phyloP scores from a whole-genome alignment of 2,797 vertebrate genomes.

The Synaphobranchus kaupii region DNA sequence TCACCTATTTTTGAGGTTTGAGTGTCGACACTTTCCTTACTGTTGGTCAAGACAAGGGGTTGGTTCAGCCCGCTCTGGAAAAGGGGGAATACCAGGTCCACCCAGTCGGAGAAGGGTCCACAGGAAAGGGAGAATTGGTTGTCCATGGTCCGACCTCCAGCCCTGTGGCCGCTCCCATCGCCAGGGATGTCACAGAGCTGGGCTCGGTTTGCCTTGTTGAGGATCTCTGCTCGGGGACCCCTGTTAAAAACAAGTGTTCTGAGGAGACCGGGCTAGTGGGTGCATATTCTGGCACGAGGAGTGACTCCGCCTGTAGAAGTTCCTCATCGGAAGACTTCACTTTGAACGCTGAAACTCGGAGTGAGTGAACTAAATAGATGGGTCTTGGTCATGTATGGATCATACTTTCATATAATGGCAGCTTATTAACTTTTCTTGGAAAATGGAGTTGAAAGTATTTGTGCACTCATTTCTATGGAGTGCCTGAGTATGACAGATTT shows the following conservation, averaged over 20 bases:
- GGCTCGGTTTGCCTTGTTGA: background rate
- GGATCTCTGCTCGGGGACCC: background rate
- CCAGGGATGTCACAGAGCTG: constrained; percentile 13
- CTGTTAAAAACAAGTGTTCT: background rate
- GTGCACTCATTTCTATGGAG: too few relatives aligned
- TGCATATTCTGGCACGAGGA: background rate
- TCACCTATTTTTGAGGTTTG: background rate
- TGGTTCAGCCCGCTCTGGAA: background rate
- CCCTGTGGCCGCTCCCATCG: background rate
- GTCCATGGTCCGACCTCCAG: background rate
- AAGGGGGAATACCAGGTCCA: background rate
- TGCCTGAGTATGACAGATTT: too few relatives aligned
- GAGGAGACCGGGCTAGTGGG: background rate
- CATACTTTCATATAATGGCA: background rate
- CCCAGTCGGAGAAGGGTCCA: background rate
- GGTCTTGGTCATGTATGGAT: background rate
- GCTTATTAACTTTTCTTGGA: too few relatives aligned
- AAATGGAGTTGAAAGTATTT: too few relatives aligned
- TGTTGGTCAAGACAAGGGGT: background rate
- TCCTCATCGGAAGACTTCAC: background rate
- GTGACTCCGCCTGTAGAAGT: background rate
- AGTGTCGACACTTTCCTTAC: background rate
- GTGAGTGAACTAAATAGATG: background rate
- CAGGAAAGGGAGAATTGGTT: background rate
- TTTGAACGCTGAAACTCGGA: background rate